Base-by-base conservation (phyloP, 1,140 invertebrate genomes). In the Drosophila gunungcola region DNA sequence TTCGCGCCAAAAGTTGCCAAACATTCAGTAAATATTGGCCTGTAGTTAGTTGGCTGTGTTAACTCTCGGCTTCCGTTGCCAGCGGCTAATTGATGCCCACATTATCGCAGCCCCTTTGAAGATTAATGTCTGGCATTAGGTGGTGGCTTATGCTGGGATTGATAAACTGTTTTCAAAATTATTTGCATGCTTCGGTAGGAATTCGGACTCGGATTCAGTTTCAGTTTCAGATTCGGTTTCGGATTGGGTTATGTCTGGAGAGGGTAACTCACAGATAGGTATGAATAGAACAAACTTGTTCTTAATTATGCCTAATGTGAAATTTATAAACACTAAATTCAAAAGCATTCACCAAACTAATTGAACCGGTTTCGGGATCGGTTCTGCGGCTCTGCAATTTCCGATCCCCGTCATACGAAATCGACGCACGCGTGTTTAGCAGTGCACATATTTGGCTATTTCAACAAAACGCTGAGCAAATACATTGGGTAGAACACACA, bases 241-340 rank as follows among this genome's bases (percentile, higher is more conserved):
- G 32, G 29, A 60, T 41, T 55, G n/a, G n/a, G 32, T 36, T 52
- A 67, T 65, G 32, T 45, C 48, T 55, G 25, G 34, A 16, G 27
- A 13, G 34, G 27, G 27, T 16, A 64, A 29, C 60, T 41, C 36
- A 25, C n/a, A 49, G 11, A 54, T 36, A 56, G 9, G 67, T 70
- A 72, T 70, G 52, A 70, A 72, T 57, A 70, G 52, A 72, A 70
- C 36, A 77, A 78, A 78, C 75, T 78, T 78, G 75, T 78, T 78
- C 74, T 77, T 77, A 77, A 77, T 77, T 77, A 77, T 77, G 63
- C 51, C 73, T 77, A 69, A 77, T 77, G 65, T 61, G 73, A 77
- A 77, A 77, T 77, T 77, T 77, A 77, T 77, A 69, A 77, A 69
- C 73, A 77, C 74, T 77, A 77, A 69, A 76, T 77, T 77, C 64